phyloP scores from a whole-genome alignment of 2,888 invertebrate species.

The Caenorhabditis macrosperma region DNA sequence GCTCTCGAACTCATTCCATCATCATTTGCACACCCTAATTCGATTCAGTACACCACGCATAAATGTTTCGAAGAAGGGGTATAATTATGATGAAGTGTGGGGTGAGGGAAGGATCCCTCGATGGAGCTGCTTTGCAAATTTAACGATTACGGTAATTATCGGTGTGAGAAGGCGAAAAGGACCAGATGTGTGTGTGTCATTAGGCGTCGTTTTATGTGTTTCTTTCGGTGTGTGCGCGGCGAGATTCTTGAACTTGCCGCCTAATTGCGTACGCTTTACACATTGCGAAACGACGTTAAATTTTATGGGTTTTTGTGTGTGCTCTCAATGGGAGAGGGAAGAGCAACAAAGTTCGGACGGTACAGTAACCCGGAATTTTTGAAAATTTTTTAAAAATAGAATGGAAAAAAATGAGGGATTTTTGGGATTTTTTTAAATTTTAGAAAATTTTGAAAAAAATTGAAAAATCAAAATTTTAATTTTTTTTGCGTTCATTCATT shows the following conservation, averaged over 20 bases:
- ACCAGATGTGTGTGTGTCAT: slow-evolving; percentile 38
- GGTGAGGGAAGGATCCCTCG: too few relatives aligned
- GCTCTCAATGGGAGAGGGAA: too few relatives aligned
- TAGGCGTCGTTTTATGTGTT: slow-evolving; percentile 42
- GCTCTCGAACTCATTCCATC: slow-evolving; percentile 14
- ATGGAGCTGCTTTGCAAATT: not conserved
- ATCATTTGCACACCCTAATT: slow-evolving; percentile 34
- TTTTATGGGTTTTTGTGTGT: not conserved
- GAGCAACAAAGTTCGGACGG: too few relatives aligned
- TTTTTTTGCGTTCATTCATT: too few relatives aligned
- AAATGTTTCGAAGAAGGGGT: slow-evolving; percentile 41
- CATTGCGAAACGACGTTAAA: not conserved
- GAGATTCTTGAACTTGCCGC: slow-evolving; percentile 40
- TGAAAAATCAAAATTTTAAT: too few relatives aligned
- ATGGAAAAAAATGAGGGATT: too few relatives aligned
- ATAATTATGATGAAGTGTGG: slow-evolving; percentile 39
- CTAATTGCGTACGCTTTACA: not conserved
- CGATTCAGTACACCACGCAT: slow-evolving; percentile 12
- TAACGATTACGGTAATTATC: slow-evolving; percentile 53
- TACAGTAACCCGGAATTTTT: too few relatives aligned
- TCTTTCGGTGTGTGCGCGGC: too few relatives aligned
- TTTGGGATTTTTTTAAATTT: too few relatives aligned
- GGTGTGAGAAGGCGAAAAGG: not conserved
- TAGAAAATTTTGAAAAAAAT: too few relatives aligned
- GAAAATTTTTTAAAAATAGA: too few relatives aligned